A percentile compares a stretch with the other conserved stretches of the same genome.
phyloP scores from a whole-genome alignment of 2,888 invertebrate species.

The Lucinisca nassula region DNA sequence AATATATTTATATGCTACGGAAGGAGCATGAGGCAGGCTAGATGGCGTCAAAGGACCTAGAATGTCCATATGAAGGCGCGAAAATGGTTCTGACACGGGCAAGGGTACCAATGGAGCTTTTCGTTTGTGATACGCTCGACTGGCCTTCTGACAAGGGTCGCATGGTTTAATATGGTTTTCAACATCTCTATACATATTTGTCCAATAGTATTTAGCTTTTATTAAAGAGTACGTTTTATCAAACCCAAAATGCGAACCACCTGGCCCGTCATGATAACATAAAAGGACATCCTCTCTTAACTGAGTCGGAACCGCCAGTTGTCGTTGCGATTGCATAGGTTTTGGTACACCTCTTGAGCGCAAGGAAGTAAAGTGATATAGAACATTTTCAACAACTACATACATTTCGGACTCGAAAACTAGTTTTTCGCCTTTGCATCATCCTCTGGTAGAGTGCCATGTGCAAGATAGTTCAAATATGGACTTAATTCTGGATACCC shows the following conservation, averaged over 20 bases:
- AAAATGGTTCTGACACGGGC: constrained; percentile 28
- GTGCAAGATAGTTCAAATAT: constrained; percentile 27
- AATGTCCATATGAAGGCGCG: constrained; percentile 47
- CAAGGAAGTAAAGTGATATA: constrained; percentile 46
- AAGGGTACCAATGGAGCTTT: constrained; percentile 36
- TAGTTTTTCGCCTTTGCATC: constrained; percentile 17
- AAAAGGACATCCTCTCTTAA: constrained; percentile 39
- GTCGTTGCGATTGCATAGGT: background rate
- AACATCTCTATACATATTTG: constrained; percentile 33
- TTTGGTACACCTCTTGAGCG: background rate
- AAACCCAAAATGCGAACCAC: constrained; percentile 38
- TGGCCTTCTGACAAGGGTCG: constrained; percentile 36
- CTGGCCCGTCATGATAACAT: constrained; percentile 46
- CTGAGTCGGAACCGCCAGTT: constrained; percentile 41
- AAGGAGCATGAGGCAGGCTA: background rate
- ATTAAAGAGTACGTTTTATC: constrained; percentile 33
- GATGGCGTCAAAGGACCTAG: constrained; percentile 24
- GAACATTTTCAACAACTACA: constrained; percentile 25
- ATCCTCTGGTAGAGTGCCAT: constrained; percentile 31
- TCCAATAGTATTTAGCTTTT: constrained; percentile 45
- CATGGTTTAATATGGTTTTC: constrained; percentile 31
- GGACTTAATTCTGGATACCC: constrained; percentile 43
- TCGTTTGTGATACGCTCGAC: constrained; percentile 2
- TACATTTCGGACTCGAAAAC: constrained; percentile 28
- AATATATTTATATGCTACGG: constrained; percentile 16